A percentile compares a stretch with the other conserved stretches of the same genome.
These are phyloP conservation scores for Anthophora plumipes DNA, from an alignment of 2,888 invertebrate species.

Conservation along the genomic window DNA sequence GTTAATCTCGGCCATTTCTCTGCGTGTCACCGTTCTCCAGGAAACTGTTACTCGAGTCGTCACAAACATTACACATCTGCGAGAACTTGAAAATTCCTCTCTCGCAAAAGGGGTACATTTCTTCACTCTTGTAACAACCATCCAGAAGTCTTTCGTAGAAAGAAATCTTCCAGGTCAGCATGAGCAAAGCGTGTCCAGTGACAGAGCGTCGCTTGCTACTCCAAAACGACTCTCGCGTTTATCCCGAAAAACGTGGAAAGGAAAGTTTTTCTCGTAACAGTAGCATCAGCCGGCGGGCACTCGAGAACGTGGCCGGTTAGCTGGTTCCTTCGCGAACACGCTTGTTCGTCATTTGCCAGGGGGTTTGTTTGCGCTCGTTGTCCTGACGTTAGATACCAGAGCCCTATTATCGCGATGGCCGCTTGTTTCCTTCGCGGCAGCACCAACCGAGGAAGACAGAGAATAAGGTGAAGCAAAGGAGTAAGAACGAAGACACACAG, in stretches of 20 bases:
- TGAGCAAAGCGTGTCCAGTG: background rate
- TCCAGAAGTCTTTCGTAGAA: too few relatives aligned
- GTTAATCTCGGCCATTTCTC: too few relatives aligned
- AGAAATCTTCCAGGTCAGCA: background rate
- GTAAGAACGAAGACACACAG: background rate
- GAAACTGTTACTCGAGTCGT: too few relatives aligned
- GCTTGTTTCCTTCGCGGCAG: conserved; percentile 52
- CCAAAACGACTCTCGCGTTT: conserved; percentile 50
- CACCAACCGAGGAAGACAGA: conserved; percentile 20
- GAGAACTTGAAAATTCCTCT: too few relatives aligned
- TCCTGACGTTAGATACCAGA: conserved; percentile 44
- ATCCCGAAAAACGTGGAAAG: conserved; percentile 17
- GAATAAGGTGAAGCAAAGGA: background rate
- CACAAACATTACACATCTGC: too few relatives aligned
- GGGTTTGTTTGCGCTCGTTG: conserved; percentile 64
- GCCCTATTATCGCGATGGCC: conserved; percentile 69
- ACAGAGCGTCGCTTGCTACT: background rate
- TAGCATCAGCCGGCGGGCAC: conserved; percentile 14
- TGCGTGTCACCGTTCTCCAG: too few relatives aligned
- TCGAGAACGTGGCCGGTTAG: conserved; percentile 16
- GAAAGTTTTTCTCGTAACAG: conserved; percentile 8
- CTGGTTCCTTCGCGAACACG: conserved; percentile 37
- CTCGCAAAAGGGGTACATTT: too few relatives aligned
- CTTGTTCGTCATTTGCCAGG: conserved; percentile 53
- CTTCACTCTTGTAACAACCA: too few relatives aligned